Evolutionary conservation across 2,797 vertebrate species (phyloP), one percentile per base, ranked within the genome.

Genomic region (Anolis apletophallus): DNA sequence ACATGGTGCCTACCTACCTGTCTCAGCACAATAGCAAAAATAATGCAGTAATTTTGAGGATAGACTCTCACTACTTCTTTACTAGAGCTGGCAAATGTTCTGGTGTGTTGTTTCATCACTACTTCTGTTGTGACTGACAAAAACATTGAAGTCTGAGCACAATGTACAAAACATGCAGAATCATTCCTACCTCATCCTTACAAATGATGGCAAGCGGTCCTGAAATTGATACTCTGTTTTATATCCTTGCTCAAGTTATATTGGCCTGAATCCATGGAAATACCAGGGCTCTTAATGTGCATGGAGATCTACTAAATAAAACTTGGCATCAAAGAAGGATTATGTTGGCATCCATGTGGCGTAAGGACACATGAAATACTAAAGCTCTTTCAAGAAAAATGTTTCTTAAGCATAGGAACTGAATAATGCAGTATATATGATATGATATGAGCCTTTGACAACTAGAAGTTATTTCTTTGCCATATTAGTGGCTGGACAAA

Each of bases 61-160:
- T 69, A 12, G 7, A 29, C 29, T 80, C 36, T 81, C 73, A 76
- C 46, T 91, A 85, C 77, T 26, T 82, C 68, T 90, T 83, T 32
- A 77, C 68, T 88, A 80, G 9, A 10, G 74, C 85, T 69, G 0
- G 36, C 16, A n/a, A 34, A 0, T 84, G 80, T 61, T 79, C 61
- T 68, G 34, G 52, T 26, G 13, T 19, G 52, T 77, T 76, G 26
- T 26, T 32, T 55, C 46, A 68, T 59, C 36, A 57, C 21, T 17
- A 26, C 73, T 78, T 85, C 55, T 78, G 32, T 55, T 75, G 32
- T 36, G 32, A 9, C 8, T 54, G 73, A 14, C 23, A 64, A 86
- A 21, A 64, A 50, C 29, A 50, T 29, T 74, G 32, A 74, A 36
- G 7, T 16, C 46, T 75, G 50, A 46, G 16, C 19, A 54, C 26